Base-by-base conservation (phyloP, 2,797 vertebrate species). In the Ctenosaura bakeri region DNA sequence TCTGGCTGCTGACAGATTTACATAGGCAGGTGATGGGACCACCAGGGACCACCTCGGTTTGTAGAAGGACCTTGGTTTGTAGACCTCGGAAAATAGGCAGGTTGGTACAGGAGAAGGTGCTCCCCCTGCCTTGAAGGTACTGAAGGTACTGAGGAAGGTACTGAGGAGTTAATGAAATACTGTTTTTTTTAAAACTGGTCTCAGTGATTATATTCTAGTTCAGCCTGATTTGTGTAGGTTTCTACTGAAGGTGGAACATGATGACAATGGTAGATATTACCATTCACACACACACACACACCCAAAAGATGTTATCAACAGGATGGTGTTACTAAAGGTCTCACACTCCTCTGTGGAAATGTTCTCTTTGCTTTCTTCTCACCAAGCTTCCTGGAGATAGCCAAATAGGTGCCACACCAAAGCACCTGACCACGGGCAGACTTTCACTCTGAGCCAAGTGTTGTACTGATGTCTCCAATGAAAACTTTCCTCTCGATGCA, bases 371-470 rank as follows among this genome's bases (percentile, higher is more conserved):
- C 59, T 80, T 80, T 69, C 26, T 66, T 54, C n/a, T 29, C 18
- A 80, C 16, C 80, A 22, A 52, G 50, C 22, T 69, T 80, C 79
- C 78, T 81, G 9, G n/a, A 56, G 35, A 82, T 88, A 88, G 56
- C 66, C 79, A 82, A 73, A 88, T 7, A 73, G 35, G 4, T 29
- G 66, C 50, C 79, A 82, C 66, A 73, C 35, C 76, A 66, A 87
- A 82, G 66, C 26, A 26, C 69, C n/a, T 81, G n/a, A 81, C 14
- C 29, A 62, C 35, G 22, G 22, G 46, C 22, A 50, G 42, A 13
- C n/a, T 69, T 26, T 66, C 76, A 66, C 22, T 79, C 62, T 52
- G 52, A 38, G 54, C 13, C 13, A 59, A 74, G 73, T 38, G n/a
- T 12, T 74, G 26, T 73, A n/a, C 4, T 52, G 18, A 71, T 54